Evolutionary conservation across 2,797 vertebrate genomes (phyloP), one percentile per base, ranked within the genome.

Genomic region (Selene dorsalis): DNA sequence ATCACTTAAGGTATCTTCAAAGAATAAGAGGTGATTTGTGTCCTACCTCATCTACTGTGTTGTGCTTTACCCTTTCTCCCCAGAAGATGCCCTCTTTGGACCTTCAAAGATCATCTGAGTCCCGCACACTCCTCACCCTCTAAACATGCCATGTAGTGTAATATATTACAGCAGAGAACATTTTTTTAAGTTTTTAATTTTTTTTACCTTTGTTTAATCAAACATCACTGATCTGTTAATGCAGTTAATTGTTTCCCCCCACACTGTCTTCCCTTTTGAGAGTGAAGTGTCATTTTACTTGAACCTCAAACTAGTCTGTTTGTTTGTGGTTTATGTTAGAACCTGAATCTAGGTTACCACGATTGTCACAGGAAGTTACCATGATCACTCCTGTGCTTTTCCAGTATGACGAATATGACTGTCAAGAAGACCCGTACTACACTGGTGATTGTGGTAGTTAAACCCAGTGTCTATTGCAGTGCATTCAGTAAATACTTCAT

Each of bases 51-150:
- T 7, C 26, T 1, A 11, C 4, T 7, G 13, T 43, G n/a, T 24
- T 22, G 9, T 69, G 59, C 39, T 2, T 18, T 32, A 0, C 38
- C 13, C 45, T 45, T 3, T 2, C 6, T 59, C 12, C 14, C 73
- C 79, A 77, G n/a, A 6, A 75, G 83, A 72, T 62, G 76, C 1
- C 77, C 12, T 75, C 68, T 24, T 24, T 69, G 41, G 70, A 69
- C 65, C 60, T 22, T 32, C 53, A 8, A 43, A 53, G 2, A 20
- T 35, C 24, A 32, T 17, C 14, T 41, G 10, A n/a, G 6, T 22
- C 20, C 22, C 16, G 30, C 3, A 6, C 0, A 20, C n/a, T 41
- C 14, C 38, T 53, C 6, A 47, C 18, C 10, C 9, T 3, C 24
- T 16, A 16, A 3, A 43, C n/a, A 24, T 38, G 18, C 9, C 7